Percentiles rank a stretch among this genome's conserved stretches.
phyloP scores from a whole-genome alignment of 2,113 vertebrate species.

The Nanger granti region DNA sequence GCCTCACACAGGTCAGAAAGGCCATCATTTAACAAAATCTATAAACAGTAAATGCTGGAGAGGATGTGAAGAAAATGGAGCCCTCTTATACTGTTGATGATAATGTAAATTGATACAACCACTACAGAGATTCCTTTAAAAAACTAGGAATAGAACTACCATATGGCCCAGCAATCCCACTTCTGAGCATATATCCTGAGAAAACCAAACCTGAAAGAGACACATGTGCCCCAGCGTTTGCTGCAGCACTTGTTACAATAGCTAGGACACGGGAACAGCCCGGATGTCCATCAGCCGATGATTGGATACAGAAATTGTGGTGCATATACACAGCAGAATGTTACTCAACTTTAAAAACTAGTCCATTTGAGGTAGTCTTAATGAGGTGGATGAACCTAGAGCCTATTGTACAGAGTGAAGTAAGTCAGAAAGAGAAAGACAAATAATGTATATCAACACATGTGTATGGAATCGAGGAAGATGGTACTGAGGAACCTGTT shows the following conservation, averaged over 20 bases:
- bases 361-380: background rate
- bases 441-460: background rate
- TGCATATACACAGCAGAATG: background rate
- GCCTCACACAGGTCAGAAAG: background rate
- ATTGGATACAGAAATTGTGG: background rate
- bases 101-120: background rate
- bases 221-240: accelerated
- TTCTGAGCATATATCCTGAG: background rate
- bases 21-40: background rate
- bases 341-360: background rate
- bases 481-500: background rate
- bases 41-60: background rate
- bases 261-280: background rate
- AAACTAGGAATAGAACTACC: background rate
- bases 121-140: background rate
- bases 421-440: background rate
- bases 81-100: background rate
- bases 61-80: background rate
- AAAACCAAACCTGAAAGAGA: background rate
- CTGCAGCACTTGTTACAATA: background rate
- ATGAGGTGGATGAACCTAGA: background rate
- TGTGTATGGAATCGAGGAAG: background rate
- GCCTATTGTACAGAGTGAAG: background rate
- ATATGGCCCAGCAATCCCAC: background rate
- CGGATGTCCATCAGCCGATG: background rate